Base-by-base conservation (phyloP, 2,797 vertebrate genomes). In the Pogoniulus pusillus region DNA sequence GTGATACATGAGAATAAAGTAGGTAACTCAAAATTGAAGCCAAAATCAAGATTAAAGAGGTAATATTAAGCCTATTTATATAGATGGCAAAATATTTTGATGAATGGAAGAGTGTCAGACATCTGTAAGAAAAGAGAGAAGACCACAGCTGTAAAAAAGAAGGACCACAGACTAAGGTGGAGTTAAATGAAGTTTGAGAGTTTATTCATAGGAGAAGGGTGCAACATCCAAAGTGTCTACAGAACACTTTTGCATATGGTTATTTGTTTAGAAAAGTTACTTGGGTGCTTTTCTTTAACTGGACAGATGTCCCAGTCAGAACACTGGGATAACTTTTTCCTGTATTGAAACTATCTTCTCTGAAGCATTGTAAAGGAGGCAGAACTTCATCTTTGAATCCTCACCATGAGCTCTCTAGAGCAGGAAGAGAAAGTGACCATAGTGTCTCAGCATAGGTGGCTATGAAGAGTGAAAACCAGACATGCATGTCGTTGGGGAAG, bases 1-100 rank as follows among this genome's bases (percentile, higher is more conserved):
- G 20, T 92, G 93, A 85, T 87, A 85, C n/a, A 77, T 73, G 69
- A 91, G 93, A 93, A 89, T 88, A 87, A 94, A 91, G 51, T 37
- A 84, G 34, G 77, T 49, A 90, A 81, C 29, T 78, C 57, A 59
- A 85, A 95, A 82, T 79, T 82, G 92, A 92, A 90, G 60, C 55
- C 10, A 17, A 92, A 93, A 91, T 85, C 69, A 82, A 94, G 81
- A 94, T 90, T 91, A 72, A 95, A 82, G 72, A 78, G 32, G 35
- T 73, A 79, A 73, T 47, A 79, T 65, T 70, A 85, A 4, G 4
- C 27, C 39, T 76, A 39, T 68, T 79, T 74, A 43, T 86, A 86
- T n/a, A 8, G 43, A 14, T 9, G 49, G 32, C 54, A 93, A 81
- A 76, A 74, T 39, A 4, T 54, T 91, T 74, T 77, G 43, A 86